Conservation (phyloP, 2,888 invertebrate genomes). For the Epinotia nisella region DNA sequence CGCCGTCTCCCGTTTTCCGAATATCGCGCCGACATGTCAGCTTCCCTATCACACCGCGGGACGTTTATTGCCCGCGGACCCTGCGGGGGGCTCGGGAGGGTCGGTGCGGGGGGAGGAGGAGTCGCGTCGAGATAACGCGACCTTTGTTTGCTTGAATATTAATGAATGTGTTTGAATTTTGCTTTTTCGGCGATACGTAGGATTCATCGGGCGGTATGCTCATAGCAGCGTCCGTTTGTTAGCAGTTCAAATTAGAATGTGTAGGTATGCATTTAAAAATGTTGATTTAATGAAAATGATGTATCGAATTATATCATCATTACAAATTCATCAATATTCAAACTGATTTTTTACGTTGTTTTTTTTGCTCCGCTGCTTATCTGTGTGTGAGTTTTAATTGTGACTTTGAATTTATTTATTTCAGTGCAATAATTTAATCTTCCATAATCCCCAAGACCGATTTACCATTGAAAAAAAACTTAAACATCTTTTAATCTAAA, state of each 20-base stretch:
- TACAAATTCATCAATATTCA: background rate
- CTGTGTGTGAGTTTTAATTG: too few species aligned
- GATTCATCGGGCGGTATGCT: constrained; percentile 24
- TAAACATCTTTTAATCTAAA: too few species aligned
- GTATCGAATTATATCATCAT: background rate
- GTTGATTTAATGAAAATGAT: constrained; percentile 9
- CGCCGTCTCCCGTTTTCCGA: constrained; percentile 41
- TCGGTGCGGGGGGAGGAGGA: constrained; percentile 37
- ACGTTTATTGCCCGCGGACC: constrained; percentile 49
- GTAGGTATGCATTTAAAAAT: constrained; percentile 19
- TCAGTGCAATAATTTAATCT: too few species aligned
- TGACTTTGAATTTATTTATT: too few species aligned
- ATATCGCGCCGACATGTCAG: constrained; percentile 48
- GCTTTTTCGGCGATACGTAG: constrained; percentile 33
- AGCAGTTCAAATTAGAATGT: background rate
- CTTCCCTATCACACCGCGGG: constrained; percentile 48
- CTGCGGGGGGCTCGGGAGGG: constrained; percentile 45
- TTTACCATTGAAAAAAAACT: too few species aligned
- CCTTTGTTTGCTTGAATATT: constrained; percentile 49
- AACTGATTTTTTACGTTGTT: background rate
- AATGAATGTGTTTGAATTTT: constrained; percentile 46
- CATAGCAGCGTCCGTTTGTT: constrained; percentile 2
- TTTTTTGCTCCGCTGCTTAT: background rate
- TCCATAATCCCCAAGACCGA: too few species aligned
- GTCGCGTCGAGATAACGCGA: constrained; percentile 47